phyloP scores from a whole-genome alignment of 2,888 invertebrate species.

The Falcaria lacertinaria region DNA sequence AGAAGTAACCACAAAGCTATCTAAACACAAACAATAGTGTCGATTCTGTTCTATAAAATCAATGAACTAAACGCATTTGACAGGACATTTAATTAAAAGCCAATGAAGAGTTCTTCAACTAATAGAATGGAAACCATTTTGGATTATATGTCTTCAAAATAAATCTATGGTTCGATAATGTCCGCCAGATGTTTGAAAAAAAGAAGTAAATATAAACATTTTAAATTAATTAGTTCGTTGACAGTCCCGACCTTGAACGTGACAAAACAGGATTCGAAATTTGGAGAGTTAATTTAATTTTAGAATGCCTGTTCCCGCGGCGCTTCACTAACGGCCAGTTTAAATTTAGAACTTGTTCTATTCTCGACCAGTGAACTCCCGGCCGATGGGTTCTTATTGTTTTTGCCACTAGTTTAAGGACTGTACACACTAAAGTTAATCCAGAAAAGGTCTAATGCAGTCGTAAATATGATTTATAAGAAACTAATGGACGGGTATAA shows the following conservation, averaged over 20 bases:
- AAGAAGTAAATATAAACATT: too few species aligned
- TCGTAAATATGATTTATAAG: neutral
- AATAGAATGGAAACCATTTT: constrained; percentile 31
- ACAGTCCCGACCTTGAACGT: constrained; percentile 70
- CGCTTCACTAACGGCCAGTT: constrained; percentile 68
- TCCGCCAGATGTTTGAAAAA: constrained; percentile 55
- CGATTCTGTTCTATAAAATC: too few species aligned
- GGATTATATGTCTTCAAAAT: constrained; percentile 37
- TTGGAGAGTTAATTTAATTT: constrained; percentile 61
- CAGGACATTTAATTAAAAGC: constrained; percentile 34
- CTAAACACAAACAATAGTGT: constrained; percentile 12
- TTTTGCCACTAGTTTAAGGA: constrained; percentile 52
- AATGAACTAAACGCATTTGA: too few species aligned
- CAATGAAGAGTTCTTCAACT: constrained; percentile 33
- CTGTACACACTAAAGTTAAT: constrained; percentile 18
- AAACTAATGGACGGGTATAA: neutral
- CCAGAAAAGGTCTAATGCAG: constrained; percentile 1
- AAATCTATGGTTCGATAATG: constrained; percentile 28
- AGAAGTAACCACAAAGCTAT: constrained; percentile 3
- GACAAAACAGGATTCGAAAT: constrained; percentile 68
- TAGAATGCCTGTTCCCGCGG: constrained; percentile 66
- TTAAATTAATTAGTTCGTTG: constrained; percentile 34
- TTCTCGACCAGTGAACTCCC: constrained; percentile 72
- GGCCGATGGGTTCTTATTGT: constrained; percentile 70
- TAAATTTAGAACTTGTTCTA: constrained; percentile 74